phyloP scores from a whole-genome alignment of 2,797 vertebrate species.

The Sebastes oblongus region DNA sequence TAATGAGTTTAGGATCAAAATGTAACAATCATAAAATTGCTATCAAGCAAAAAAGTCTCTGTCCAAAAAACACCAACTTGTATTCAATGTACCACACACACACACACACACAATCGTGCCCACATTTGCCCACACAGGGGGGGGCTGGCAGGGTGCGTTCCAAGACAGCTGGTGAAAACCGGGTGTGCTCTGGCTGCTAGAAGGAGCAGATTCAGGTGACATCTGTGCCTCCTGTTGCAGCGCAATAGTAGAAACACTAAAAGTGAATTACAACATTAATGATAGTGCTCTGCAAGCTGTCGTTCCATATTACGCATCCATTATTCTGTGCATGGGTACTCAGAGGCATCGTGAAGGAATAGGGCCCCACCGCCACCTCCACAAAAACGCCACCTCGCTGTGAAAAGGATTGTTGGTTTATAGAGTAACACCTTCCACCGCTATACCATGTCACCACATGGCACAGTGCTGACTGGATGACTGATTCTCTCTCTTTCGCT shows the following conservation, averaged over 20 bases:
- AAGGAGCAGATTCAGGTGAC: constrained; percentile 79
- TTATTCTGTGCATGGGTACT: constrained; percentile 73
- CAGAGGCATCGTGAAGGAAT: constrained; percentile 66
- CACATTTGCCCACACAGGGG: constrained; percentile 36
- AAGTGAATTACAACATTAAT: constrained; percentile 83
- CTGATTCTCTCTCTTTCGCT: constrained; percentile 51
- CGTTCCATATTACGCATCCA: constrained; percentile 75
- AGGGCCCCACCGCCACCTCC: neutral
- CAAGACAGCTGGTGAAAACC: constrained; percentile 74
- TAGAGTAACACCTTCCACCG: constrained; percentile 41
- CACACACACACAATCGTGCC: neutral
- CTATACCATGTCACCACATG: constrained; percentile 36
- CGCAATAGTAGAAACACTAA: constrained; percentile 77
- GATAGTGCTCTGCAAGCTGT: constrained; percentile 81
- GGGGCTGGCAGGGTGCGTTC: constrained; percentile 61
- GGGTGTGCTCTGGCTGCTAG: constrained; percentile 72
- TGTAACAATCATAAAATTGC: neutral
- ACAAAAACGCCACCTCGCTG: constrained; percentile 21
- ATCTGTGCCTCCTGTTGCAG: constrained; percentile 81
- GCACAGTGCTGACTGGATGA: constrained; percentile 54
- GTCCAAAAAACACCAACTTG: neutral
- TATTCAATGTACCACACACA: neutral
- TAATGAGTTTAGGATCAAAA: neutral
- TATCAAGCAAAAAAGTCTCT: neutral
- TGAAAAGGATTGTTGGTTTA: constrained; percentile 43